phyloP scores from a whole-genome alignment of 2,797 vertebrate genomes.

The Onychomys torridus region DNA sequence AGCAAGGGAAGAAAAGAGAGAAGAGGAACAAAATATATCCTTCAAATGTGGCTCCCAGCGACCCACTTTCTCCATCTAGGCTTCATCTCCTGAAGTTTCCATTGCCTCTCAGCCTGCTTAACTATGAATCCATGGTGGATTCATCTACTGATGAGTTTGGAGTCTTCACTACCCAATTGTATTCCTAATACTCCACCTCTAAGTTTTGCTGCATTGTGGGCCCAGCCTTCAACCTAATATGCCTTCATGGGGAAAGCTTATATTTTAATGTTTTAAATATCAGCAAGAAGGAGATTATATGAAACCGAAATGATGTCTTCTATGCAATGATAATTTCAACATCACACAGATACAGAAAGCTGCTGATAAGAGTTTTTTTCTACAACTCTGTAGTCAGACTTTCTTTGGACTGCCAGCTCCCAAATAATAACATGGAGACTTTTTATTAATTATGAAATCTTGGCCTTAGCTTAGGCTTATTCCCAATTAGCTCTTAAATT shows the following conservation, averaged over 20 bases:
- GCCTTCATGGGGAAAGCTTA: not conserved
- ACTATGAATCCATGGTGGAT: not conserved
- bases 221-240: not conserved
- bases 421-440: too few relatives aligned
- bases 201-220: not conserved
- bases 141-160: not conserved
- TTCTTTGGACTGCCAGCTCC: too few relatives aligned
- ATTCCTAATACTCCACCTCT: not conserved
- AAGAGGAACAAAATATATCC: not conserved
- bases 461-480: too few relatives aligned
- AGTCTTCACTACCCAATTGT: not conserved
- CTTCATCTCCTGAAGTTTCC: not conserved
- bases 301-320: constrained; percentile 12
- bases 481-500: too few relatives aligned
- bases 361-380: not conserved
- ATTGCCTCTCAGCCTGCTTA: not conserved
- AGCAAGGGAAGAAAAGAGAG: too few relatives aligned
- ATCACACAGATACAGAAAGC: not conserved
- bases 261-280: constrained; percentile 35
- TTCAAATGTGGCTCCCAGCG: not conserved
- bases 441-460: too few relatives aligned
- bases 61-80: not conserved
- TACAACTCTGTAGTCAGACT: not conserved
- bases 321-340: not conserved
- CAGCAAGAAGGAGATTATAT: not conserved